These are phyloP conservation scores for Deladenus siricidicola DNA, from an alignment of 2,888 invertebrate species.

Conservation along the genomic window DNA sequence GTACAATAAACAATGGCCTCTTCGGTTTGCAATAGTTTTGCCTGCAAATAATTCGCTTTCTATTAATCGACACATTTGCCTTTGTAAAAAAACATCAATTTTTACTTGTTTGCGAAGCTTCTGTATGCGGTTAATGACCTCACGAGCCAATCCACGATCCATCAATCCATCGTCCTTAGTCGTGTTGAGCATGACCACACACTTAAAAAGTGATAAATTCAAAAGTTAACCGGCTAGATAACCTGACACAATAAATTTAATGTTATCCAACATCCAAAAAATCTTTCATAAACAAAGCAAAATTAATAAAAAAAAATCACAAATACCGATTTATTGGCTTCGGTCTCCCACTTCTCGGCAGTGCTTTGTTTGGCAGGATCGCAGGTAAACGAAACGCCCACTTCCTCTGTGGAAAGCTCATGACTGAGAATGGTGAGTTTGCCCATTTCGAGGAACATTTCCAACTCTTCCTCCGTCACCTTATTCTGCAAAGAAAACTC, in stretches of 20 bases:
- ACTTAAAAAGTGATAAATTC: slow-evolving; percentile 4
- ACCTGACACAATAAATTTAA: too few species aligned
- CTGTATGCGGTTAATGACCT: slow-evolving; percentile 89
- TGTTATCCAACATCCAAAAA: background rate
- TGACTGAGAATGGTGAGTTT: slow-evolving; percentile 70
- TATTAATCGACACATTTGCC: too few species aligned
- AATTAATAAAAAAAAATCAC: background rate
- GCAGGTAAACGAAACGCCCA: slow-evolving; percentile 66
- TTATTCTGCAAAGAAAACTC: slow-evolving; percentile 52
- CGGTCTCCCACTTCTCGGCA: slow-evolving; percentile 28
- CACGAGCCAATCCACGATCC: slow-evolving; percentile 87
- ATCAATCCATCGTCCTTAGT: slow-evolving; percentile 79
- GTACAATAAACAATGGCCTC: slow-evolving; percentile 32
- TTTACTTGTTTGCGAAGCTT: slow-evolving; percentile 76
- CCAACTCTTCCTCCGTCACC: slow-evolving; percentile 70
- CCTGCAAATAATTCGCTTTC: too few species aligned
- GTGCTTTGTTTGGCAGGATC: slow-evolving; percentile 33
- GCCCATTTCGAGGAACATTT: slow-evolving; percentile 66
- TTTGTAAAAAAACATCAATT: slow-evolving; percentile 36
- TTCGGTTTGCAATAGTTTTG: slow-evolving; percentile 41
- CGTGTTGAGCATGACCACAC: slow-evolving; percentile 75
- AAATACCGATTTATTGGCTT: slow-evolving; percentile 9
- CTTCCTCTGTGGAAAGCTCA: slow-evolving; percentile 58
- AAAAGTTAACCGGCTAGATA: too few species aligned
- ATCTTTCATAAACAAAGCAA: background rate